Evolutionary conservation across 1,140 invertebrate genomes (phyloP).

Genomic region (Nebria ingens): DNA sequence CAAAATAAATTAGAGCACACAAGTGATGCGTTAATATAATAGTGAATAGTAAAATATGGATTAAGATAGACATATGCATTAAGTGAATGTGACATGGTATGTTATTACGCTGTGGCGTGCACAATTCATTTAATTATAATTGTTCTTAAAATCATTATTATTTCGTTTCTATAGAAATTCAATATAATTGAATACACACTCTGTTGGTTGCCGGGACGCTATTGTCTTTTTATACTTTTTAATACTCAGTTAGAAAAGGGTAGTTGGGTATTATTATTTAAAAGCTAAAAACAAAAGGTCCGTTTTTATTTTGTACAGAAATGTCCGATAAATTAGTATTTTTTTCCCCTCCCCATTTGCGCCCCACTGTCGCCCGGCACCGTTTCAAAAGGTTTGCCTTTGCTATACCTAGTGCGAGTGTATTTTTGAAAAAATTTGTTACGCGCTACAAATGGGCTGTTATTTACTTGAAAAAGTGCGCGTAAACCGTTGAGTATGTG

Average conservation of each 20-base stretch:
- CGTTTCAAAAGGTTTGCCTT: not conserved
- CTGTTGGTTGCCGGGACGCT: too few species aligned
- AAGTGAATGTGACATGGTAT: too few species aligned
- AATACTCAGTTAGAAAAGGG: not conserved
- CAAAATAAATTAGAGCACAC: too few species aligned
- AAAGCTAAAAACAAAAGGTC: slow-evolving; percentile 9
- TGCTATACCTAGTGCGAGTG: not conserved
- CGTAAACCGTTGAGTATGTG: not conserved
- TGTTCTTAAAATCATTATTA: slow-evolving; percentile 7
- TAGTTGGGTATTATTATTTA: slow-evolving; percentile 1
- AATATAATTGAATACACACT: slow-evolving; percentile 1
- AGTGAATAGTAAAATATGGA: too few species aligned
- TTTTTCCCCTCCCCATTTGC: too few species aligned
- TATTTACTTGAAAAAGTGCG: slow-evolving; percentile 5
- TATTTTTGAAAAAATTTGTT: not conserved
- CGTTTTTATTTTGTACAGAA: slow-evolving; percentile 5
- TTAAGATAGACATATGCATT: too few species aligned
- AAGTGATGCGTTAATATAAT: too few species aligned
- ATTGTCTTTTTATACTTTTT: not conserved
- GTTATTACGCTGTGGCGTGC: too few species aligned
- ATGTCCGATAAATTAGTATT: slow-evolving; percentile 9
- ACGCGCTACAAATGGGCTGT: slow-evolving; percentile 4
- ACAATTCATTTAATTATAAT: not conserved
- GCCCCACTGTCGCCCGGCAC: too few species aligned
- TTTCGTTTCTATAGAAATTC: not conserved